Percentiles rank a stretch among this genome's conserved stretches.
These are phyloP conservation scores for Pterostichus madidus DNA, from an alignment of 2,888 invertebrate genomes.

Conservation along the genomic window DNA sequence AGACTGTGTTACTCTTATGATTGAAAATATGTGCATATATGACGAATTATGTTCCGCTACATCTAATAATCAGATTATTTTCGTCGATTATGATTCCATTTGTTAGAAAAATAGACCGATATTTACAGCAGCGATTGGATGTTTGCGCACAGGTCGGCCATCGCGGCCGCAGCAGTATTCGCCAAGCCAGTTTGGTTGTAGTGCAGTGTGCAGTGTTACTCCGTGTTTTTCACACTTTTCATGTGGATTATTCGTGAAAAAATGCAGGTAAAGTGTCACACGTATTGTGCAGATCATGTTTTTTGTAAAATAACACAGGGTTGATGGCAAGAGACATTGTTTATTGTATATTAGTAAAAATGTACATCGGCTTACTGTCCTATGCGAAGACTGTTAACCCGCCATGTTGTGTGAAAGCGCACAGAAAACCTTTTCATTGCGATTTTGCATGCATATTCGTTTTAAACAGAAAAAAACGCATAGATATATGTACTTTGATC, in stretches of 20 bases:
- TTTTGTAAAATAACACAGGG: conserved; percentile 67
- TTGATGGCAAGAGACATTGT: conserved; percentile 67
- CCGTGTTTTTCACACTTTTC: conserved; percentile 77
- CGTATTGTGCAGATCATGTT: conserved; percentile 67
- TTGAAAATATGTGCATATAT: conserved; percentile 64
- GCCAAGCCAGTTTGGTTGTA: conserved; percentile 73
- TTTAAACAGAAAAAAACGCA: conserved; percentile 76
- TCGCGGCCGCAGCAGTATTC: conserved; percentile 74
- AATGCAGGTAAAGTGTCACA: conserved; percentile 76
- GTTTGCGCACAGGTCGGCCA: conserved; percentile 73
- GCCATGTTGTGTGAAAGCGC: conserved; percentile 85
- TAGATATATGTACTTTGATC: conserved; percentile 76
- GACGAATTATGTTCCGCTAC: conserved; percentile 63
- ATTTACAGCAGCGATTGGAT: conserved; percentile 66
- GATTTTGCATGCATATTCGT: conserved; percentile 65
- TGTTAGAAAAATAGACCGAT: conserved; percentile 60
- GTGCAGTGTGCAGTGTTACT: conserved; percentile 78
- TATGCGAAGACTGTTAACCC: conserved; percentile 79
- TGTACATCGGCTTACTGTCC: conserved; percentile 75
- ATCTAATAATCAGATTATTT: conserved; percentile 65
- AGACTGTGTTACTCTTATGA: conserved; percentile 58
- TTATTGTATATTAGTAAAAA: conserved; percentile 71
- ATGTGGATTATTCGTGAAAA: conserved; percentile 77
- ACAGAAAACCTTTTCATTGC: conserved; percentile 75
- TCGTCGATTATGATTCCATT: conserved; percentile 64